Base-by-base conservation (phyloP, 2,113 vertebrate genomes). In the Lophotis ruficrista region DNA sequence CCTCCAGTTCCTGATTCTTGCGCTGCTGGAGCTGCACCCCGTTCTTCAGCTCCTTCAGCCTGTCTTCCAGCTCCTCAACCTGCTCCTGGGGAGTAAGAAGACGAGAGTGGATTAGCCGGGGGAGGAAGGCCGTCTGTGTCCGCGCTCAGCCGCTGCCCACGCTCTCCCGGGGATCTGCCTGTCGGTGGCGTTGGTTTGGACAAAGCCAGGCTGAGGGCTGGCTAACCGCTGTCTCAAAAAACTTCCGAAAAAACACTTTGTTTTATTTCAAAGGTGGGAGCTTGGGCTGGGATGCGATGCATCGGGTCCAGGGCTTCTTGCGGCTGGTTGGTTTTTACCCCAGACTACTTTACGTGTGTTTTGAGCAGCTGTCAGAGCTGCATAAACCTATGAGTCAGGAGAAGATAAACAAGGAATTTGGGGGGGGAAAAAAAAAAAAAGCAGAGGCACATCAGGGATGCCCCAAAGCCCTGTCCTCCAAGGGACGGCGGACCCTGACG, bases 1-100 rank as follows among this genome's bases (percentile, higher is more conserved):
- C 98, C 83, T 99, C 98, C 86, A 99, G 97, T 71, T 99, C 98
- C 89, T 98, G 98, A 61, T 98, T 99, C 97, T 99, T 99, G 96
- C 97, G 98, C 75, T 98, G 98, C 96, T 99, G 99, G 73, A 99
- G 97, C 77, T 98, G 98, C 2, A 99, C 97, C 38, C 99, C 98
- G 0, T 97, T 99, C 97, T 98, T 99, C 89, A 99, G 95, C 80
- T 98, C 98, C 89, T 98, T 97, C 88, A 98, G 98, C 64, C 96
- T 98, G 88, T 99, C 98, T 95, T 99, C 99, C 93, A 99, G 98
- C 62, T 96, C 97, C 84, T 98, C 98, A 35, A 99, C 96, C 31
- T 97, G 98, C 45, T 99, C 99, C 99, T 99, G 94, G 16, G 3
- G 62, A 75, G 27, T 1, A 13, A 51, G 1, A 28, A 53, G 61